Conservation (phyloP, 2,888 invertebrate species). For the Harmothoe impar region DNA sequence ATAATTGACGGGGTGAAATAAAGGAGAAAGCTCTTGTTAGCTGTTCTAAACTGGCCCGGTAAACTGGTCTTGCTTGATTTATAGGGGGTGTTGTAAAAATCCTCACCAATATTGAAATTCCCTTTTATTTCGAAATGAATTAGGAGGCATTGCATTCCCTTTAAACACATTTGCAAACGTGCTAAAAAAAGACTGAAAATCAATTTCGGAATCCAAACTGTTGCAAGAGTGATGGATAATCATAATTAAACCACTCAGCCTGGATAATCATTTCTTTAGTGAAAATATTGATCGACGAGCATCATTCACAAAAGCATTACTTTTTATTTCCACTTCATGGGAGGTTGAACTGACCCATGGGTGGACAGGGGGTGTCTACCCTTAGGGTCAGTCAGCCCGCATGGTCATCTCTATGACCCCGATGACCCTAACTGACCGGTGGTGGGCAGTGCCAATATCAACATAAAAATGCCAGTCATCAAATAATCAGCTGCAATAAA, state of each 20-base stretch:
- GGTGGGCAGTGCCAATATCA: background rate
- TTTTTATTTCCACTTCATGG: slow-evolving; percentile 11
- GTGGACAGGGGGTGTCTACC: background rate
- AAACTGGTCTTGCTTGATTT: too few species aligned
- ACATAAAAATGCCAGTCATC: slow-evolving; percentile 19
- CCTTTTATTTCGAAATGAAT: too few species aligned
- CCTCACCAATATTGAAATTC: too few species aligned
- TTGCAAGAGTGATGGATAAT: slow-evolving; percentile 11
- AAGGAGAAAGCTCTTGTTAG: too few species aligned
- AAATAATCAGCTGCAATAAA: background rate
- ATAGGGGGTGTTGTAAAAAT: too few species aligned
- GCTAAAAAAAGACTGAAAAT: background rate
- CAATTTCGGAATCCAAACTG: slow-evolving; percentile 10
- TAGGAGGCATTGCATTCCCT: too few species aligned
- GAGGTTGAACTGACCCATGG: background rate
- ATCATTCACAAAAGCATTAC: slow-evolving; percentile 6
- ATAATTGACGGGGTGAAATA: too few species aligned
- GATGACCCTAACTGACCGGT: slow-evolving; percentile 36
- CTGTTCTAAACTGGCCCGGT: too few species aligned
- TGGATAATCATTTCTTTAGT: slow-evolving; percentile 14
- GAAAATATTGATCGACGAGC: background rate
- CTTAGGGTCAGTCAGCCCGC: background rate
- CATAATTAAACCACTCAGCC: slow-evolving; percentile 15
- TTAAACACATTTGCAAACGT: too few species aligned
- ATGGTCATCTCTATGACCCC: background rate